phyloP scores from a whole-genome alignment of 2,113 vertebrate species.

The Pogona vitticeps region DNA sequence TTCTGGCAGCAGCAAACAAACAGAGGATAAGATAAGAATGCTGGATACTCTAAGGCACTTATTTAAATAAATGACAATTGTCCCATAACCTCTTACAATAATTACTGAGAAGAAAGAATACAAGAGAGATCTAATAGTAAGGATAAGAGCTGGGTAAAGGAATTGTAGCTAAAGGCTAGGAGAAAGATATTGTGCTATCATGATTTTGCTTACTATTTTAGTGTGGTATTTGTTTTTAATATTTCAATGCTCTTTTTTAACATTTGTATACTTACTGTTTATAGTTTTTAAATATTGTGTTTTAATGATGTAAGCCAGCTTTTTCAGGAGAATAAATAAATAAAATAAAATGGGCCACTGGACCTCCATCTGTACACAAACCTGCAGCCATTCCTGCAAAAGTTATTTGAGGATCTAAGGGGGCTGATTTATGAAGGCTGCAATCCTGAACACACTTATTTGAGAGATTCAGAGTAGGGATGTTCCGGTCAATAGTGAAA shows the following conservation, averaged over 20 bases:
- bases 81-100: neutral
- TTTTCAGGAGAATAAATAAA: too few species aligned
- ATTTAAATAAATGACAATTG: neutral
- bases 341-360: neutral
- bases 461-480: neutral
- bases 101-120: neutral
- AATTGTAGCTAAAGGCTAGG: neutral
- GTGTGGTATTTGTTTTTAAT: too few species aligned
- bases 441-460: neutral
- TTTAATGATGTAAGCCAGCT: too few species aligned
- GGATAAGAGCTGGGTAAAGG: neutral
- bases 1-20: neutral
- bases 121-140: neutral
- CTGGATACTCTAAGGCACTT: neutral
- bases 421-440: neutral
- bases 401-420: neutral
- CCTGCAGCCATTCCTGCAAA: neutral
- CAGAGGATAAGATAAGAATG: neutral
- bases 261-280: too few species aligned
- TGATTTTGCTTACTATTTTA: too few species aligned
- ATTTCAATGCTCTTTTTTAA: too few species aligned
- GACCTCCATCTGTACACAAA: neutral
- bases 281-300: too few species aligned
- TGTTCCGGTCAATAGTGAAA: neutral
- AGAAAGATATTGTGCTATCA: too few species aligned